Evolutionary conservation across 2,888 invertebrate species (phyloP).

Genomic region (Thysanoteuthis rhombus): DNA sequence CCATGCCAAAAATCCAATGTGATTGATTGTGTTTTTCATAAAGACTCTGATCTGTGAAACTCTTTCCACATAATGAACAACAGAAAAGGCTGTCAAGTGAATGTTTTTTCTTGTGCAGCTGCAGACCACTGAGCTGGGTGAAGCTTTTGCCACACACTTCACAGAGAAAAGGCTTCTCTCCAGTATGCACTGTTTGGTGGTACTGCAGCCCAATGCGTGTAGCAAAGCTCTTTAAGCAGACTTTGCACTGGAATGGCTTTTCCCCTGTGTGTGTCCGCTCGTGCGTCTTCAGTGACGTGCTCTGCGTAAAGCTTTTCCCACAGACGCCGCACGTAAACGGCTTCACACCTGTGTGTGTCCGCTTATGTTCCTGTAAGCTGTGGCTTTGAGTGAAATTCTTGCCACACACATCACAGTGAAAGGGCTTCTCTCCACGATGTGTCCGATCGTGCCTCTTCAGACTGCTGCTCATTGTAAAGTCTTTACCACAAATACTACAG

Average conservation of each 20-base stretch:
- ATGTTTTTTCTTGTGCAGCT: not conserved
- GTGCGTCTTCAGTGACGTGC: not conserved
- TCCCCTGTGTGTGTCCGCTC: not conserved
- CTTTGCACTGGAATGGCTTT: not conserved
- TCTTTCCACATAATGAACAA: not conserved
- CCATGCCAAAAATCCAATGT: not conserved
- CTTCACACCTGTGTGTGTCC: slow-evolving; percentile 12
- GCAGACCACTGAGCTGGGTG: not conserved
- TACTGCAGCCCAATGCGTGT: not conserved
- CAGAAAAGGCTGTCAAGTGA: not conserved
- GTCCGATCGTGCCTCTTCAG: not conserved
- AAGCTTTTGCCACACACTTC: not conserved
- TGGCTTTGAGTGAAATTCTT: not conserved
- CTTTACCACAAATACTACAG: not conserved
- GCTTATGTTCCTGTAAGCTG: not conserved
- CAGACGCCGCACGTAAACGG: slow-evolving; percentile 12
- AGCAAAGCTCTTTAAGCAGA: not conserved
- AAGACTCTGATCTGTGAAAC: not conserved
- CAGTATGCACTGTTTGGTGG: not conserved
- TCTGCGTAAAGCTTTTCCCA: slow-evolving; percentile 12
- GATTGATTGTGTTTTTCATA: not conserved
- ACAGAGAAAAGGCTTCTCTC: not conserved
- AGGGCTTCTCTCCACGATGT: not conserved
- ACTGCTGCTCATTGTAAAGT: not conserved
- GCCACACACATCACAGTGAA: not conserved